phyloP scores from a whole-genome alignment of 2,113 vertebrate genomes.

The Pleuronectes platessa region DNA sequence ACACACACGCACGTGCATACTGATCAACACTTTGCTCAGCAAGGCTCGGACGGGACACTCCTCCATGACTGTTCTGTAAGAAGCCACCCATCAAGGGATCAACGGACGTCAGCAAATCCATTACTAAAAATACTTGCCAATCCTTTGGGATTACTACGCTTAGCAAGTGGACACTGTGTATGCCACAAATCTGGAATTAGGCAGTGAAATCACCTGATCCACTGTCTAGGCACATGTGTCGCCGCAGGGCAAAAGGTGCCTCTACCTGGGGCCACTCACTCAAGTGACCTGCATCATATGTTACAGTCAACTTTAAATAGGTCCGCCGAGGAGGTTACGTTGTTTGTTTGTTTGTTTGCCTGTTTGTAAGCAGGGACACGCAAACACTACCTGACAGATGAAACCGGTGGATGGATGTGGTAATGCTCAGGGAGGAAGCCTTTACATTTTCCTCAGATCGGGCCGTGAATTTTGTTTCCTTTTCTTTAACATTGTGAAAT shows the following conservation, averaged over 20 bases:
- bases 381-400: too few species aligned
- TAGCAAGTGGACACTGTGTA: constrained; percentile 76
- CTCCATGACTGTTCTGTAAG: constrained; percentile 58
- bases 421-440: too few species aligned
- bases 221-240: constrained; percentile 54
- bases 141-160: constrained; percentile 80
- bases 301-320: background rate
- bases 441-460: too few species aligned
- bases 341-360: too few species aligned
- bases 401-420: too few species aligned
- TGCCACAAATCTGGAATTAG: constrained; percentile 77
- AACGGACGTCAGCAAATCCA: constrained; percentile 77
- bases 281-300: constrained; percentile 1
- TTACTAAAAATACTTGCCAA: constrained; percentile 83
- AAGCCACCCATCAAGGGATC: constrained; percentile 76
- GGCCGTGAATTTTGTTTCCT: too few species aligned
- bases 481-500: too few species aligned
- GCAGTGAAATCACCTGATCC: constrained; percentile 75
- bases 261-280: constrained; percentile 12
- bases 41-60: constrained; percentile 25
- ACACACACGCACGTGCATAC: constrained; percentile 3
- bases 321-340: background rate
- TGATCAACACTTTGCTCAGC: constrained; percentile 33
- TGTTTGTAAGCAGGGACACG: too few species aligned
- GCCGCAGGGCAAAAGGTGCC: constrained; percentile 30